Percentiles rank a stretch among this genome's conserved stretches.
Conservation (phyloP, 2,797 vertebrate species). For the Notamacropus eugenii region DNA sequence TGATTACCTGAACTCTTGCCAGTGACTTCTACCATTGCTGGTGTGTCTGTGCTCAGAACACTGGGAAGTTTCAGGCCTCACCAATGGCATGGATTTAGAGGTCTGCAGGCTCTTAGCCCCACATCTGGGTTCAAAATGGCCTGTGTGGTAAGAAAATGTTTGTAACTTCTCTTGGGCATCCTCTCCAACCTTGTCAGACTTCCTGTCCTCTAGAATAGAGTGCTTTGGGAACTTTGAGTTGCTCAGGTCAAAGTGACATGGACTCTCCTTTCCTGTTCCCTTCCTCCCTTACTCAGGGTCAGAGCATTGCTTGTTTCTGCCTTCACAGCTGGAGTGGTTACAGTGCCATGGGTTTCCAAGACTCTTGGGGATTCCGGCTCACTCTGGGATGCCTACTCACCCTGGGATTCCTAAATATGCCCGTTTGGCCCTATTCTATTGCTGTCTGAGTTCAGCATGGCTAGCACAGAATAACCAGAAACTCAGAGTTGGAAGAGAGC, state of each 20-base stretch:
- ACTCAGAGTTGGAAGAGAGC: neutral
- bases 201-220: neutral
- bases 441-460: neutral
- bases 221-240: neutral
- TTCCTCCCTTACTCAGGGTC: neutral
- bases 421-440: neutral
- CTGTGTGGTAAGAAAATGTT: neutral
- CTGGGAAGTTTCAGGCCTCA: neutral
- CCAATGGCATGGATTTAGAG: too few species aligned
- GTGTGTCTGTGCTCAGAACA: neutral
- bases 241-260: neutral
- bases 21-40: neutral
- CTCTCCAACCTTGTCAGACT: neutral
- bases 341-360: neutral
- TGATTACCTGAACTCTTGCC: neutral
- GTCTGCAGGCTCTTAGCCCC: neutral
- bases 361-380: neutral
- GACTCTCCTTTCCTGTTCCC: neutral
- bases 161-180: neutral
- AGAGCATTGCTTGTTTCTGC: neutral
- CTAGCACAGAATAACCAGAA: neutral
- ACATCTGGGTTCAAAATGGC: neutral
- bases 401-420: neutral
- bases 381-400: neutral
- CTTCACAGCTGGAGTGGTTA: neutral